Evolutionary conservation across 2,888 invertebrate genomes (phyloP).

Genomic region (Melinaea menophilus): DNA sequence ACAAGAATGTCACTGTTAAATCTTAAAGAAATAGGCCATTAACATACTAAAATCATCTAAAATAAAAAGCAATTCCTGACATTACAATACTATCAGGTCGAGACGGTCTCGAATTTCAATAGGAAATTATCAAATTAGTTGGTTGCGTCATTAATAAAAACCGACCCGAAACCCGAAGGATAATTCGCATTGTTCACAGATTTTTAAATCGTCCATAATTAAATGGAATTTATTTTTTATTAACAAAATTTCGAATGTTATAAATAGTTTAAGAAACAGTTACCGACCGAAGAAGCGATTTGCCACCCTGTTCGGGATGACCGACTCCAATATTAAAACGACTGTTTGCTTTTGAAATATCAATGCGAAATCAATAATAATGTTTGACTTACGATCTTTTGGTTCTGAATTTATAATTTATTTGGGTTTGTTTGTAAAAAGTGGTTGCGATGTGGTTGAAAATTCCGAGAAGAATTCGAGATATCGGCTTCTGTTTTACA

Average conservation of each 20-base stretch:
- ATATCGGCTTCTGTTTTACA: constrained; percentile 35
- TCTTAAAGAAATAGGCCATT: background rate
- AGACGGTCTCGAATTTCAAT: constrained; percentile 52
- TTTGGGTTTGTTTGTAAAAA: constrained; percentile 53
- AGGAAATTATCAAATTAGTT: constrained; percentile 75
- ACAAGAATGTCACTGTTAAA: background rate
- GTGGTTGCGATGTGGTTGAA: constrained; percentile 50
- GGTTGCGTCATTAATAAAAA: constrained; percentile 63
- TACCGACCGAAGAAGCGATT: constrained; percentile 55
- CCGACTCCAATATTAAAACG: constrained; percentile 52
- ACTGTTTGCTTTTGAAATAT: constrained; percentile 44
- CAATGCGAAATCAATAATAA: constrained; percentile 52
- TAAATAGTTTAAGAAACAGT: constrained; percentile 64
- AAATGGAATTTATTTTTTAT: constrained; percentile 74
- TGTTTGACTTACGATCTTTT: constrained; percentile 54
- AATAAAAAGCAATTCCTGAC: constrained; percentile 9
- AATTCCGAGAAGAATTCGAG: constrained; percentile 66
- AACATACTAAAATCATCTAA: background rate
- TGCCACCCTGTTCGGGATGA: constrained; percentile 65
- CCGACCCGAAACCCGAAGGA: constrained; percentile 57
- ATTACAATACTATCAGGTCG: constrained; percentile 41
- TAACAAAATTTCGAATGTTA: constrained; percentile 61
- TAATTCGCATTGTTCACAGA: constrained; percentile 76
- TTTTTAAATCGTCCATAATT: constrained; percentile 77
- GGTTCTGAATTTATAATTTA: constrained; percentile 39